These are phyloP conservation scores for Miniopterus natalensis DNA, from an alignment of 2,113 vertebrate species.

Conservation along the genomic window DNA sequence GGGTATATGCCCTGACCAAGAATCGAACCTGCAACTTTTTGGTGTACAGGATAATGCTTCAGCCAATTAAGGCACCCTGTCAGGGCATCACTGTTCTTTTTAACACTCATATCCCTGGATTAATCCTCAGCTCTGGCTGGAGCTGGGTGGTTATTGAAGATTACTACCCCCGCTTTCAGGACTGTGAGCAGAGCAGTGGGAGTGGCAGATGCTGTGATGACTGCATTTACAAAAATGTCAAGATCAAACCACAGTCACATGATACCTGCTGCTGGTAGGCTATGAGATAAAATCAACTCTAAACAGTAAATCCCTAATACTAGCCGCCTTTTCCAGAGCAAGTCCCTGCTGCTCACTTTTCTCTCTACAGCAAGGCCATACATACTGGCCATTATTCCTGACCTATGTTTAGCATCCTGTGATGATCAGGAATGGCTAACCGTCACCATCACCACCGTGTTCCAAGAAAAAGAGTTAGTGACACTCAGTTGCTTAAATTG, in stretches of 20 bases:
- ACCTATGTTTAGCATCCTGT: neutral
- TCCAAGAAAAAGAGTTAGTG: neutral
- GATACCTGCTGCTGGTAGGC: neutral
- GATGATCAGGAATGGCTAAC: neutral
- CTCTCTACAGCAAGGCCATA: neutral
- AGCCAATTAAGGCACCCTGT: neutral
- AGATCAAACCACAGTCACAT: neutral
- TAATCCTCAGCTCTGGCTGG: neutral
- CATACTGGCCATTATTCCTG: neutral
- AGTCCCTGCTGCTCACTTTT: neutral
- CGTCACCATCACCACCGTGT: neutral
- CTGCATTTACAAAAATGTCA: neutral
- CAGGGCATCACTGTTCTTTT: neutral
- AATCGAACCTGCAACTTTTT: neutral
- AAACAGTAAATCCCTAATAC: neutral
- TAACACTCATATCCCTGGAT: accelerated
- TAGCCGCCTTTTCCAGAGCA: neutral
- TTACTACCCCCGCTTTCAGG: neutral
- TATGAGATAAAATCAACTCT: neutral
- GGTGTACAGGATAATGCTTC: neutral
- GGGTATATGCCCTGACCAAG: neutral
- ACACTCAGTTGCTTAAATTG: neutral
- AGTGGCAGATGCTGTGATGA: neutral
- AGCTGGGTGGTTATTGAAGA: neutral
- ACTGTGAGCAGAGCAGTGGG: neutral